phyloP scores from a whole-genome alignment of 1,140 invertebrate genomes.

The Hestina assimilis region DNA sequence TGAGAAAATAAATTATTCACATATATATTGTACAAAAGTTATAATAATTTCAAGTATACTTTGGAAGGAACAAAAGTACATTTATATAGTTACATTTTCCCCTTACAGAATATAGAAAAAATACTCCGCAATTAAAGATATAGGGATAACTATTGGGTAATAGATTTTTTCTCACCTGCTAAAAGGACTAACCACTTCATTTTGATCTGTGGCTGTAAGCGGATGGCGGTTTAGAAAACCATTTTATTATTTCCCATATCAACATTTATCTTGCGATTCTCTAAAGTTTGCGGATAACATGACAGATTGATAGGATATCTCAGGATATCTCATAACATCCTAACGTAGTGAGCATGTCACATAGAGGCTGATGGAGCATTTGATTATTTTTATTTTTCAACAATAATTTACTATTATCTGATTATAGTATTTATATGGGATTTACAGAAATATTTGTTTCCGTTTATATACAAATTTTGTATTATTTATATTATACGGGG shows the following conservation, averaged over 20 bases:
- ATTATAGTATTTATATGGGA: too few relatives aligned
- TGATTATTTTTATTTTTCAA: too few relatives aligned
- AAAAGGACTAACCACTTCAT: conserved; percentile 54
- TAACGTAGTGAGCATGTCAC: neutral
- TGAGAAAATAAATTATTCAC: too few relatives aligned
- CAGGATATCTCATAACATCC: neutral
- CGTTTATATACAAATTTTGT: too few relatives aligned
- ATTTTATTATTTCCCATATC: conserved; percentile 39
- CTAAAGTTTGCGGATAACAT: conserved; percentile 18
- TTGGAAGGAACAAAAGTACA: neutral
- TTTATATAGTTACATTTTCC: neutral
- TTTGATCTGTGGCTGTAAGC: conserved; percentile 1
- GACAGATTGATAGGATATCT: too few relatives aligned
- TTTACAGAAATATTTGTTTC: too few relatives aligned
- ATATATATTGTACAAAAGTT: too few relatives aligned
- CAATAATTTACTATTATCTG: too few relatives aligned
- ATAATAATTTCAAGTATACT: too few relatives aligned
- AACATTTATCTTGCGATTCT: conserved; percentile 19
- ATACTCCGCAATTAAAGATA: too few relatives aligned
- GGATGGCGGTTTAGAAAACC: neutral
- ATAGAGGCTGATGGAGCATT: neutral
- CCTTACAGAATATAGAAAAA: neutral
- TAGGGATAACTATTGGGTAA: too few relatives aligned
- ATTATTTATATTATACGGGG: too few relatives aligned
- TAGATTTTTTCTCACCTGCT: conserved; percentile 44